Conservation (phyloP, 2,797 vertebrate species). For the Prunella strophiata region DNA sequence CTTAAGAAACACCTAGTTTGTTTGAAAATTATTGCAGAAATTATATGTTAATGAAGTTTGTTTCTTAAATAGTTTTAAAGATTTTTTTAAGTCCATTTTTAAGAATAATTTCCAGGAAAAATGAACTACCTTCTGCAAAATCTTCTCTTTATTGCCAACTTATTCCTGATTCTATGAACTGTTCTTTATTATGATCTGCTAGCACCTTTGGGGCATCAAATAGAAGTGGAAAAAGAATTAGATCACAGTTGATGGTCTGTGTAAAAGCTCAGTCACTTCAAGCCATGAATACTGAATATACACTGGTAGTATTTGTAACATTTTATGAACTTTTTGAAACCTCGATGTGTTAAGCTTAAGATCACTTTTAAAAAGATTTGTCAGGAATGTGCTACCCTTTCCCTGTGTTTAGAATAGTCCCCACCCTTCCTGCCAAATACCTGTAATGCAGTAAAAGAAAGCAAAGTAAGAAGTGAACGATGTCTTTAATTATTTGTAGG, state of each 20-base stretch:
- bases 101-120: neutral
- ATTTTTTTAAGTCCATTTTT: neutral
- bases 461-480: accelerated
- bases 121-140: neutral
- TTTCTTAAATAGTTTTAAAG: neutral
- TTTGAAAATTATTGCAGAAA: neutral
- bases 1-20: neutral
- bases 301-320: neutral
- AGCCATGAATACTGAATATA: neutral
- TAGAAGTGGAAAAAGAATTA: neutral
- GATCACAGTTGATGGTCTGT: neutral
- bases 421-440: neutral
- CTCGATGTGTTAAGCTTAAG: neutral
- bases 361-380: neutral
- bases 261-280: neutral
- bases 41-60: neutral
- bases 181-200: neutral
- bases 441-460: neutral
- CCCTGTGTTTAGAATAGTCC: neutral
- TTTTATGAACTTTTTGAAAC: neutral
- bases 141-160: neutral
- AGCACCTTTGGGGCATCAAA: neutral
- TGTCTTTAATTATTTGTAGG: neutral
- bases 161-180: neutral
- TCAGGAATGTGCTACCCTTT: neutral